Percentiles rank a stretch among this genome's conserved stretches.
Evolutionary conservation across 1,140 invertebrate species (phyloP).

Genomic region (Drosophila bifasciata): DNA sequence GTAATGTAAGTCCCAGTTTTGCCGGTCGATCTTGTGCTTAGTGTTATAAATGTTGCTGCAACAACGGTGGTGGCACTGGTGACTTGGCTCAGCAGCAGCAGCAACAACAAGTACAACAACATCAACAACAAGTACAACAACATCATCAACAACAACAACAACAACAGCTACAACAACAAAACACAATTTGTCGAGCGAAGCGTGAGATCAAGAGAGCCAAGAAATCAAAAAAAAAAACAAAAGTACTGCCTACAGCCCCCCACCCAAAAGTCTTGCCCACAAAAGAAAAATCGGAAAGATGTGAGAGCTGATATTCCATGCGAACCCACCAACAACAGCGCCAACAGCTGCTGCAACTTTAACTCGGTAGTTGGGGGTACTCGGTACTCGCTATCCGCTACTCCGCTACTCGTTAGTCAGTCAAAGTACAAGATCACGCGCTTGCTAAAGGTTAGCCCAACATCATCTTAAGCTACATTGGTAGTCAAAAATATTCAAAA

Average conservation of each 20-base stretch:
- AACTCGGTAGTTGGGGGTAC: constrained; percentile 40
- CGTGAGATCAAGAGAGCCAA: constrained; percentile 32
- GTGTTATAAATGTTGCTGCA: constrained; percentile 44
- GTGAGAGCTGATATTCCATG: constrained; percentile 43
- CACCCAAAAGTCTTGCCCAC: constrained; percentile 14
- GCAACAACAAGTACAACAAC: too few species aligned
- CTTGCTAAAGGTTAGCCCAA: constrained; percentile 80
- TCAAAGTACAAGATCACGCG: constrained; percentile 73
- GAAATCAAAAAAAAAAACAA: constrained; percentile 21
- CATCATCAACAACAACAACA: constrained; percentile 27
- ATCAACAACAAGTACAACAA: constrained; percentile 25
- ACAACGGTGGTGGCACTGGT: constrained; percentile 7
- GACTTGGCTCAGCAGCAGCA: constrained; percentile 9
- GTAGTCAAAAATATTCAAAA: constrained; percentile 56
- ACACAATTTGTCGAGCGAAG: constrained; percentile 56
- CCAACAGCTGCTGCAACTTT: constrained; percentile 48
- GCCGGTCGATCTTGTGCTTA: constrained; percentile 58
- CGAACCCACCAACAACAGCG: constrained; percentile 29
- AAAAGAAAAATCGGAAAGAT: constrained; percentile 54
- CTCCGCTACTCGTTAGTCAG: constrained; percentile 71
- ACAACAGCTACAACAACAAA: constrained; percentile 34
- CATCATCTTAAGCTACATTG: constrained; percentile 70
- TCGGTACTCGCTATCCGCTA: constrained; percentile 38
- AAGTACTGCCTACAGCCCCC: constrained; percentile 13
- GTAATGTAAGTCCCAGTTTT: constrained; percentile 37